phyloP scores from a whole-genome alignment of 2,888 invertebrate species.

The Dastarcus helophoroides region DNA sequence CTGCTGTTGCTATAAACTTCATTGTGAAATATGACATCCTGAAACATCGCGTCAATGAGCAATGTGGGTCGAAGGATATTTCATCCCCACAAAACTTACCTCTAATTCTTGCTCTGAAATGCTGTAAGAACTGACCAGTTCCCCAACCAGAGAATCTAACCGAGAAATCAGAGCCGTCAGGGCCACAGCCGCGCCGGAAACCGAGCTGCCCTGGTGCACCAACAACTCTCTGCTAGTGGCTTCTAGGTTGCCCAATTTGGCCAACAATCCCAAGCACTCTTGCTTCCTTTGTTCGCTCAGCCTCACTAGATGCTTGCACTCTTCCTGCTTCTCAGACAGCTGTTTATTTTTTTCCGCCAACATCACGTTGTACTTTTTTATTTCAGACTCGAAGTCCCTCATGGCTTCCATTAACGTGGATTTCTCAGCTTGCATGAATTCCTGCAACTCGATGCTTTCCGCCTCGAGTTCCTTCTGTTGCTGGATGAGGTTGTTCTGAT shows the following conservation, averaged over 20 bases:
- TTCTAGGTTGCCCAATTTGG: conserved; percentile 52
- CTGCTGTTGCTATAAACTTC: conserved; percentile 65
- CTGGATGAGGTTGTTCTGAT: conserved; percentile 55
- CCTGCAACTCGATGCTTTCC: conserved; percentile 74
- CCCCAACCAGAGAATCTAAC: conserved; percentile 58
- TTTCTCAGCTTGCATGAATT: conserved; percentile 80
- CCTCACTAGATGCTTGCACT: conserved; percentile 66
- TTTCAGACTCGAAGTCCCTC: conserved; percentile 62
- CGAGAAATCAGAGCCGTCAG: conserved; percentile 57
- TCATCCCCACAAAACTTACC: conserved; percentile 38
- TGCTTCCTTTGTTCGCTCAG: conserved; percentile 70
- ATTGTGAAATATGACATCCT: conserved; percentile 70
- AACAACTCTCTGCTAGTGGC: conserved; percentile 51
- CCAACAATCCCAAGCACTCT: conserved; percentile 54
- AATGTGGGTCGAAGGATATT: too few species aligned
- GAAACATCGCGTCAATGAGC: too few species aligned
- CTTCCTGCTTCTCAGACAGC: conserved; percentile 54
- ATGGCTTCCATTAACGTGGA: conserved; percentile 67
- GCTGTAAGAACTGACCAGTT: conserved; percentile 58
- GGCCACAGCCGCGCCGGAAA: conserved; percentile 57
- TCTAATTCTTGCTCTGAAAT: conserved; percentile 67
- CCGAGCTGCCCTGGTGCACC: conserved; percentile 56
- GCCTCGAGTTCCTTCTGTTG: conserved; percentile 68
- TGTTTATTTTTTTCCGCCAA: conserved; percentile 42
- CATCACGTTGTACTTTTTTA: conserved; percentile 27